Evolutionary conservation across 2,888 invertebrate genomes (phyloP).

Genomic region (Sericinus montela): DNA sequence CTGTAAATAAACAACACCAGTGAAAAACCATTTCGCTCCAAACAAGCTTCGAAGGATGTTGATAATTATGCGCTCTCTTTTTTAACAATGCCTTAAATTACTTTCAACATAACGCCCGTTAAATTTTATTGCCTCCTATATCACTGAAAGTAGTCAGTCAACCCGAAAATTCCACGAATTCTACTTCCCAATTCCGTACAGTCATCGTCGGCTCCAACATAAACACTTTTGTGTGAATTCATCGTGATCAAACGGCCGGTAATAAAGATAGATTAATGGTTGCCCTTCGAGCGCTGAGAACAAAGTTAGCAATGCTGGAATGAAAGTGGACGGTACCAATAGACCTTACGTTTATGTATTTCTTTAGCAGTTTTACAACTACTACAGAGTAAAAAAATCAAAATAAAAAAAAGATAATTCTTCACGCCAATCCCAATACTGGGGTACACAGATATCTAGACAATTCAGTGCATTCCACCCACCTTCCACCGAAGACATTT

Average conservation of each 20-base stretch:
- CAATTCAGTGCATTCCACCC: too few relatives aligned
- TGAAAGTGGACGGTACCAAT: conserved; percentile 20
- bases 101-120: conserved; percentile 14
- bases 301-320: conserved; percentile 19
- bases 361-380: too few relatives aligned
- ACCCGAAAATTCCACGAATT: conserved; percentile 27
- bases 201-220: conserved; percentile 49
- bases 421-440: too few relatives aligned
- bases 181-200: conserved; percentile 33
- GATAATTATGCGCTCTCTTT: neutral
- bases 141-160: conserved; percentile 25
- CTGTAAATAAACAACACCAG: too few relatives aligned
- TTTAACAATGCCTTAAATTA: conserved; percentile 2
- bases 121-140: conserved; percentile 18
- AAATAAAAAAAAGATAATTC: too few relatives aligned
- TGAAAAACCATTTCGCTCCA: neutral
- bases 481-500: too few relatives aligned
- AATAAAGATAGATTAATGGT: conserved; percentile 71
- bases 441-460: too few relatives aligned
- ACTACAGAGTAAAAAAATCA: too few relatives aligned
- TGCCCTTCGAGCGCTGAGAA: conserved; percentile 24
- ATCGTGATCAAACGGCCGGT: conserved; percentile 58
- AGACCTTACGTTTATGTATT: neutral
- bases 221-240: conserved; percentile 61
- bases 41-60: neutral